These are phyloP conservation scores for Diabrotica undecimpunctata DNA, from an alignment of 1,140 invertebrate genomes.

Conservation along the genomic window DNA sequence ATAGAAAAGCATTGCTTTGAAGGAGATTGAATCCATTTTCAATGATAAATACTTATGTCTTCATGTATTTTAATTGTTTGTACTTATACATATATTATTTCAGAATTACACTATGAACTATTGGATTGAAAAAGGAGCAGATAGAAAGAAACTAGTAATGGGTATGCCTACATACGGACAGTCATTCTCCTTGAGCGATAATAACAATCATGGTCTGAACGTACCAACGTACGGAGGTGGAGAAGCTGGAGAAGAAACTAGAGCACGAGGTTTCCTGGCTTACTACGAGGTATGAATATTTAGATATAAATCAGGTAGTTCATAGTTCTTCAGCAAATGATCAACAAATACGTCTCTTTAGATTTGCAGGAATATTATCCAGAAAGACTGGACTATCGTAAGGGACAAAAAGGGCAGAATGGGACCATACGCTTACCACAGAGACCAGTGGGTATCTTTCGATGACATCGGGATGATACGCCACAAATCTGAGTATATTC, in stretches of 20 bases:
- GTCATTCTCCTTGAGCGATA: conserved; percentile 68
- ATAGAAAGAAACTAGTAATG: conserved; percentile 71
- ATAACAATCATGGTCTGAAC: conserved; percentile 60
- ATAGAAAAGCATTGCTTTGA: too few species aligned
- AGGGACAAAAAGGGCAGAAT: conserved; percentile 65
- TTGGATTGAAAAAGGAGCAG: conserved; percentile 74
- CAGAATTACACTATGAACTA: conserved; percentile 79
- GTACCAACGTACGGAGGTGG: conserved; percentile 69
- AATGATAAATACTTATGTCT: too few species aligned
- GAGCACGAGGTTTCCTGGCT: conserved; percentile 74
- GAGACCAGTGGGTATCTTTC: conserved; percentile 82
- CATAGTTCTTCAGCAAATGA: not conserved
- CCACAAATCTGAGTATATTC: conserved; percentile 71
- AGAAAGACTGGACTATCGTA: conserved; percentile 64
- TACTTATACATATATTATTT: conserved; percentile 7
- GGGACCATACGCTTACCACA: conserved; percentile 69
- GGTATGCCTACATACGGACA: conserved; percentile 84
- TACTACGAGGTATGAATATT: conserved; percentile 71
- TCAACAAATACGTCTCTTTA: conserved; percentile 35
- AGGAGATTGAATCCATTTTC: too few species aligned
- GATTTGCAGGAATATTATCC: conserved; percentile 66
- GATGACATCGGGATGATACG: conserved; percentile 73
- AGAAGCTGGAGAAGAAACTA: conserved; percentile 73
- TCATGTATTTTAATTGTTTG: not conserved
- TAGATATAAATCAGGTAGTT: not conserved